A percentile compares a stretch with the other conserved stretches of the same genome.
Evolutionary conservation across 2,797 vertebrate species (phyloP).

Genomic region (Ibycter americanus): DNA sequence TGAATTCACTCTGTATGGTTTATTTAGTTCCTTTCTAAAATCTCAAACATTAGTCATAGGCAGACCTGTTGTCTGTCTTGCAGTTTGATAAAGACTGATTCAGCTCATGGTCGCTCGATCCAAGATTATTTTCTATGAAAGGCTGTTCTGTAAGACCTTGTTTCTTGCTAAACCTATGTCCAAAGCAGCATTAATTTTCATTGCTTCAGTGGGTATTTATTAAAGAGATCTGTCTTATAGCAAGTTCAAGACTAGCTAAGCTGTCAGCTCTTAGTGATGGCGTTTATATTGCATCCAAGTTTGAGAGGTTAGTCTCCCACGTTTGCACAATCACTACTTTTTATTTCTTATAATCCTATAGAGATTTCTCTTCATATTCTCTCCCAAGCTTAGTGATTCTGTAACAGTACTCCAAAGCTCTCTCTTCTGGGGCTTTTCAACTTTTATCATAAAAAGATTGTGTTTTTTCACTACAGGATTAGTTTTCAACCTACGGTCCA

Average conservation of each 20-base stretch:
- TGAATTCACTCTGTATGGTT: background rate
- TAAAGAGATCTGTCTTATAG: background rate
- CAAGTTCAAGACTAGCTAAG: background rate
- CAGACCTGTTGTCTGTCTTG: background rate
- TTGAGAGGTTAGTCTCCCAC: background rate
- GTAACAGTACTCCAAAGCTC: background rate
- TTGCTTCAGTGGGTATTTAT: constrained; percentile 2
- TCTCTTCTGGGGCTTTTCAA: background rate
- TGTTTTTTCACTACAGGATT: background rate
- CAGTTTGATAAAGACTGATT: background rate
- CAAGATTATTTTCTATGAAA: background rate
- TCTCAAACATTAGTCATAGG: background rate
- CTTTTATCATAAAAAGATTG: background rate
- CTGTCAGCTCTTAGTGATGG: background rate
- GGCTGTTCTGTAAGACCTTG: background rate
- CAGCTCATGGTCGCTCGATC: background rate
- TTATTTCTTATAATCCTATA: background rate
- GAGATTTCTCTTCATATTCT: background rate
- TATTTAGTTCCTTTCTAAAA: background rate
- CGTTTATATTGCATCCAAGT: background rate
- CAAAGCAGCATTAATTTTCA: background rate
- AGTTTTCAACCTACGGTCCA: background rate
- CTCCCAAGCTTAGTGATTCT: background rate
- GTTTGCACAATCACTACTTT: background rate
- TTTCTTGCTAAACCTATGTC: background rate